Evolutionary conservation across 2,888 invertebrate species (phyloP).

Genomic region (Myathropa florea): DNA sequence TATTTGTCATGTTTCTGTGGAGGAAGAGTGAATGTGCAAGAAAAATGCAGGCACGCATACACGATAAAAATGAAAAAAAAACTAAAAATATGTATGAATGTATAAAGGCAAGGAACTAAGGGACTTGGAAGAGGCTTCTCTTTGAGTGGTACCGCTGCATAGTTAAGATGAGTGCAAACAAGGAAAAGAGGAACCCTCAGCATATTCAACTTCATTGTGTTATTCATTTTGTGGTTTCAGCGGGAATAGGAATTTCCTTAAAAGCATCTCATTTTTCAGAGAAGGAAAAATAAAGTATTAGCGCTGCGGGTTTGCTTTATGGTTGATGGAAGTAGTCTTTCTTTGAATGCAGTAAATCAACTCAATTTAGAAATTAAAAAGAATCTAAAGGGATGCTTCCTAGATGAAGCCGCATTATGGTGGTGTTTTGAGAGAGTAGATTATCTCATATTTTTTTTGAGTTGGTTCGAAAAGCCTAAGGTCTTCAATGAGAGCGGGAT

Average conservation of each 20-base stretch:
- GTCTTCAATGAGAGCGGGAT: no score
- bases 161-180: constrained; percentile 13
- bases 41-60: constrained; percentile 21
- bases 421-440: not conserved
- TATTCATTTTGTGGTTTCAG: constrained; percentile 26
- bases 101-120: not conserved
- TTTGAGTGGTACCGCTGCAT: constrained; percentile 43
- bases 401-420: not conserved
- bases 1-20: constrained; percentile 4
- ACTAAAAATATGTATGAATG: not conserved
- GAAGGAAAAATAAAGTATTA: not conserved
- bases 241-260: not conserved
- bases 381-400: not conserved
- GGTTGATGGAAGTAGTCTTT: not conserved
- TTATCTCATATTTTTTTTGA: no score
- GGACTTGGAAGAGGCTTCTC: constrained; percentile 15
- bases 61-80: not conserved
- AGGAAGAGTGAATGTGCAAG: constrained; percentile 30
- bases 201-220: constrained; percentile 19
- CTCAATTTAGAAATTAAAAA: not conserved
- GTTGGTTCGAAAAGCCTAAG: not conserved
- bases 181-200: not conserved
- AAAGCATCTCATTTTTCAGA: not conserved
- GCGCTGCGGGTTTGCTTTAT: not conserved
- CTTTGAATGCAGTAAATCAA: not conserved